Percentiles rank a stretch among this genome's conserved stretches.
Evolutionary conservation across 2,797 vertebrate species (phyloP).

Genomic region (Cichlasoma orientale): DNA sequence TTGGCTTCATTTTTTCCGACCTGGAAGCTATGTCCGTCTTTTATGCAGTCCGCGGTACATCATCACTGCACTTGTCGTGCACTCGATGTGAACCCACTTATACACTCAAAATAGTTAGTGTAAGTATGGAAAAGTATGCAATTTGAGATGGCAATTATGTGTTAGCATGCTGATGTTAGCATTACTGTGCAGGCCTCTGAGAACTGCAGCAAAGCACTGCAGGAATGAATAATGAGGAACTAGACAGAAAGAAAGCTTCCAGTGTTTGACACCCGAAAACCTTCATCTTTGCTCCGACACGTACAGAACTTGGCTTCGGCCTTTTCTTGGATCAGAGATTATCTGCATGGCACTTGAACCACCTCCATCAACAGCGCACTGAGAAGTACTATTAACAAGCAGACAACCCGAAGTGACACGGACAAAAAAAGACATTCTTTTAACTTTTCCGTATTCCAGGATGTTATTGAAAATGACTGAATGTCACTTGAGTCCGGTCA

Average conservation of each 20-base stretch:
- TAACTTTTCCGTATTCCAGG: background rate
- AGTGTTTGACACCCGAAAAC: background rate
- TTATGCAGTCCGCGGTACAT: background rate
- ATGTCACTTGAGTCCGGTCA: background rate
- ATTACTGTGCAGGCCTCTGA: background rate
- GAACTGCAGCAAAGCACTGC: background rate
- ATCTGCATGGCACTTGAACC: constrained; percentile 2
- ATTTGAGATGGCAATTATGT: background rate
- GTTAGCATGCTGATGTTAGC: background rate
- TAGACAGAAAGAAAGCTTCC: background rate
- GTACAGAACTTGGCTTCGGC: background rate
- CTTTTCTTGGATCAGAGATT: constrained; percentile 14
- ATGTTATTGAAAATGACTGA: background rate
- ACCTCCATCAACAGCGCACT: background rate
- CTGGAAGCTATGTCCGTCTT: background rate
- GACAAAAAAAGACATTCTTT: background rate
- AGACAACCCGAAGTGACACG: background rate
- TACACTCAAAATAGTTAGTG: background rate
- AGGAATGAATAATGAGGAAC: background rate
- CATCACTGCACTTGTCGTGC: background rate
- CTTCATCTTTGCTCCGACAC: too few species aligned
- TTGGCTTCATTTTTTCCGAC: background rate
- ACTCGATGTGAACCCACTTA: background rate
- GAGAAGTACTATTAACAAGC: background rate
- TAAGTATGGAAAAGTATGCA: background rate